A percentile compares a stretch with the other conserved stretches of the same genome.
Evolutionary conservation across 2,888 invertebrate genomes (phyloP).

Genomic region (Thera obeliscata): DNA sequence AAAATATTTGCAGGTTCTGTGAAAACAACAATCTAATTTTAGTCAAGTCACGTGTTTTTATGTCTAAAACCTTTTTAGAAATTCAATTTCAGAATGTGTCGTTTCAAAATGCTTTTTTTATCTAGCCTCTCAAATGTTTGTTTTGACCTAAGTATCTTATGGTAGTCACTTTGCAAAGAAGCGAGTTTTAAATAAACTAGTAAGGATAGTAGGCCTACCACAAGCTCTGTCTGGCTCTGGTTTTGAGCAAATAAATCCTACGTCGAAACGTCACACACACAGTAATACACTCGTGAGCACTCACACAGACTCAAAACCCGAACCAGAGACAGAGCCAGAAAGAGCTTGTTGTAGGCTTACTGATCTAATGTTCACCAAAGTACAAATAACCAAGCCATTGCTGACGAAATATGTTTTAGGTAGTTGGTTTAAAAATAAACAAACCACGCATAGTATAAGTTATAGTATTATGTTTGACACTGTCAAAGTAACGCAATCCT

Average conservation of each 20-base stretch:
- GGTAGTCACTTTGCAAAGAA: conserved; percentile 13
- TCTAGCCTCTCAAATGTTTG: not conserved
- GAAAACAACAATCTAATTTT: conserved; percentile 37
- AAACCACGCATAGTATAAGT: too few relatives aligned
- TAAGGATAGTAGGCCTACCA: not conserved
- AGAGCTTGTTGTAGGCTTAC: too few relatives aligned
- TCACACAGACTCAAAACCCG: too few relatives aligned
- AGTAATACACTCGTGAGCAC: too few relatives aligned
- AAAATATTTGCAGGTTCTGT: conserved; percentile 26
- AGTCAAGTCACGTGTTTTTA: conserved; percentile 35
- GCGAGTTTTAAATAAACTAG: conserved; percentile 28
- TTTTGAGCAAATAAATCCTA: too few relatives aligned
- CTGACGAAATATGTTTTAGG: not conserved
- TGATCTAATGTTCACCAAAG: too few relatives aligned
- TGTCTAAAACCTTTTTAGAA: conserved; percentile 34
- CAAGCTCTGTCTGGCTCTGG: too few relatives aligned
- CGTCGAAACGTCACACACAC: too few relatives aligned
- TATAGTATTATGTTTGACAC: too few relatives aligned
- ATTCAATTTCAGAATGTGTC: conserved; percentile 27
- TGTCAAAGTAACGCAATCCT: too few relatives aligned
- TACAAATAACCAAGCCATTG: not conserved
- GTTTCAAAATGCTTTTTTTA: conserved; percentile 34
- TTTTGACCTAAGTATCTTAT: too few relatives aligned
- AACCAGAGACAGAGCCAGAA: too few relatives aligned
- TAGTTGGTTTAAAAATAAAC: not conserved